Conservation (phyloP, 2,797 vertebrate genomes). For the Diglossa cyanea region DNA sequence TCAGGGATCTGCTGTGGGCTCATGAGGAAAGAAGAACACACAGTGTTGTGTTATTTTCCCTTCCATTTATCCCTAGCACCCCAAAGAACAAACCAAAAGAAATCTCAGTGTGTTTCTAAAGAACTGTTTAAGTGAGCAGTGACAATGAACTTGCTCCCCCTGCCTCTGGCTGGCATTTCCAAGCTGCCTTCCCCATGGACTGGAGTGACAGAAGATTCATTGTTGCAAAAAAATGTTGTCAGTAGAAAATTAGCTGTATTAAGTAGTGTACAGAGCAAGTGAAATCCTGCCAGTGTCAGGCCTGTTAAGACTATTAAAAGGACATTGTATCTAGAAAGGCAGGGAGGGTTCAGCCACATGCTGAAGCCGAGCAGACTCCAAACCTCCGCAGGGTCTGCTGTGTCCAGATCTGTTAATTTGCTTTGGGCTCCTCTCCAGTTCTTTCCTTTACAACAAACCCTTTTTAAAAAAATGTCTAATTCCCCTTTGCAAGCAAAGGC, state of each 20-base stretch:
- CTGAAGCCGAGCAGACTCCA: constrained; percentile 4
- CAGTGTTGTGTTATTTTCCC: neutral
- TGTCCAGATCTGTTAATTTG: constrained; percentile 54
- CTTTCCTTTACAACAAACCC: constrained; percentile 1
- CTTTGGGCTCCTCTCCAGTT: constrained; percentile 51
- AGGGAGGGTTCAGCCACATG: constrained; percentile 29
- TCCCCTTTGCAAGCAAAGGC: neutral
- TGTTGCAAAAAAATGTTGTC: constrained; percentile 64
- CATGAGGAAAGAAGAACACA: neutral
- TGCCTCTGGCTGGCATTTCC: constrained; percentile 40
- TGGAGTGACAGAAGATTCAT: constrained; percentile 60
- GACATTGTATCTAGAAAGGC: constrained; percentile 41
- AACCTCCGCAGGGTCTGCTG: neutral
- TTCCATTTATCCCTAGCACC: neutral
- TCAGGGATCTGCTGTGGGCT: neutral
- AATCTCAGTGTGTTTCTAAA: neutral
- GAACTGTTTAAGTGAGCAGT: neutral
- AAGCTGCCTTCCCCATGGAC: constrained; percentile 7
- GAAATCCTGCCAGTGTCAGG: constrained; percentile 49
- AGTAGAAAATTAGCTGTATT: constrained; percentile 66
- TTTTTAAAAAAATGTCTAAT: neutral
- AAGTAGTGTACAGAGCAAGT: constrained; percentile 41
- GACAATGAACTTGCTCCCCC: neutral
- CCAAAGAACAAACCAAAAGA: neutral
- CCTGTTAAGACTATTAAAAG: constrained; percentile 54